Evolutionary conservation across 2,888 invertebrate genomes (phyloP).

Genomic region (Adineta ricciae): DNA sequence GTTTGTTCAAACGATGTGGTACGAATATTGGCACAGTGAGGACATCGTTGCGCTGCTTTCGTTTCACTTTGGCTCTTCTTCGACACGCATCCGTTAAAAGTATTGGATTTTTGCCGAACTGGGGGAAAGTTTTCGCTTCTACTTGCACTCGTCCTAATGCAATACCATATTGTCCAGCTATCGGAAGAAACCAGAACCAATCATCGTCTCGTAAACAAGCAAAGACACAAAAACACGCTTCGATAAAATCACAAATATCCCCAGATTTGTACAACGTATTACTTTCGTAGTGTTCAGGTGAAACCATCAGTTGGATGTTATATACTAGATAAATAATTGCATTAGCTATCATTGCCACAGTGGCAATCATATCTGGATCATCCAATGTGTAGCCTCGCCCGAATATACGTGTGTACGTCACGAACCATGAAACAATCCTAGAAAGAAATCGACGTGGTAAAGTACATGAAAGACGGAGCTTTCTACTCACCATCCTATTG

Average conservation of each 20-base stretch:
- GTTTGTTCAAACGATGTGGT: not conserved
- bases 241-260: not conserved
- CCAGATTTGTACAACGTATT: not conserved
- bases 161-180: constrained; percentile 21
- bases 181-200: not conserved
- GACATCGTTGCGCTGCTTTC: not conserved
- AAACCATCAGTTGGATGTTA: not conserved
- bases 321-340: not conserved
- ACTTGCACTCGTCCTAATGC: not conserved
- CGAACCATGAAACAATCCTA: not conserved
- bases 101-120: not conserved
- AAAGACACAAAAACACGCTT: not conserved
- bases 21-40: not conserved
- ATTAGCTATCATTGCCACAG: not conserved
- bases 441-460: not conserved
- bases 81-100: not conserved
- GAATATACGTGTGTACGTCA: not conserved
- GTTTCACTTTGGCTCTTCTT: not conserved
- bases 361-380: not conserved
- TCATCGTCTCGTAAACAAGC: not conserved
- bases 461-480: not conserved
- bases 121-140: not conserved
- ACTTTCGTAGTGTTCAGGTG: not conserved
- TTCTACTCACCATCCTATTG: not conserved
- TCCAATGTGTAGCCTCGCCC: not conserved